A percentile compares a stretch with the other conserved stretches of the same genome.
phyloP scores from a whole-genome alignment of 1,140 invertebrate species.

The Lucilia sericata region DNA sequence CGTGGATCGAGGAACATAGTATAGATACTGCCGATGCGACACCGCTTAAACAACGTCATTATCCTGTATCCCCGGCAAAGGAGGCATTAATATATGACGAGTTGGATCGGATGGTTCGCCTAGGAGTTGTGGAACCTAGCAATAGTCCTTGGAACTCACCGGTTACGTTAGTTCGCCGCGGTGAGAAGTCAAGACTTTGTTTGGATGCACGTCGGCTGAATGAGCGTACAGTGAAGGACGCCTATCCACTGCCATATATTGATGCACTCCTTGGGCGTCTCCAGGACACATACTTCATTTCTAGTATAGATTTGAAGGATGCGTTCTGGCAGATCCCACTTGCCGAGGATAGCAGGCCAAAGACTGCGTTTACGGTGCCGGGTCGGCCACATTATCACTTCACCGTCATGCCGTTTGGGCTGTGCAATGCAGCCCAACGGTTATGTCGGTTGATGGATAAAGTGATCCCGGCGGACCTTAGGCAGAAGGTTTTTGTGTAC shows the following conservation, averaged over 20 bases:
- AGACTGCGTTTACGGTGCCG: slow-evolving; percentile 66
- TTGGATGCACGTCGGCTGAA: slow-evolving; percentile 58
- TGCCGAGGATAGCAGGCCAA: slow-evolving; percentile 52
- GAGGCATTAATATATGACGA: slow-evolving; percentile 49
- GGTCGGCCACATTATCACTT: slow-evolving; percentile 30
- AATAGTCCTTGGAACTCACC: slow-evolving; percentile 55
- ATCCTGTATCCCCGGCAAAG: slow-evolving; percentile 52
- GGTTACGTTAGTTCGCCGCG: slow-evolving; percentile 54
- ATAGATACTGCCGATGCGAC: slow-evolving; percentile 54
- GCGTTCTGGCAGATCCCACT: slow-evolving; percentile 65
- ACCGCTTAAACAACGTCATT: slow-evolving; percentile 55
- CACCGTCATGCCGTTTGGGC: slow-evolving; percentile 49
- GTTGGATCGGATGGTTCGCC: slow-evolving; percentile 53
- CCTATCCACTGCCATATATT: slow-evolving; percentile 58
- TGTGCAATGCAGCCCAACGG: slow-evolving; percentile 46
- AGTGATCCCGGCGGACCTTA: slow-evolving; percentile 27
- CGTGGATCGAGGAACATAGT: slow-evolving; percentile 51
- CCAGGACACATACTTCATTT: slow-evolving; percentile 50
- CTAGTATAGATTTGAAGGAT: slow-evolving; percentile 46
- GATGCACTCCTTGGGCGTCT: slow-evolving; percentile 48
- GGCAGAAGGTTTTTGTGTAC: slow-evolving; percentile 39
- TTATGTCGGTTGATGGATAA: slow-evolving; percentile 44
- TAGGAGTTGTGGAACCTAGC: slow-evolving; percentile 52
- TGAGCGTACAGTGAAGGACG: slow-evolving; percentile 48
- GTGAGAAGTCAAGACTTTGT: slow-evolving; percentile 52